phyloP scores from a whole-genome alignment of 2,797 vertebrate genomes.

The Acanthurus lineatus region DNA sequence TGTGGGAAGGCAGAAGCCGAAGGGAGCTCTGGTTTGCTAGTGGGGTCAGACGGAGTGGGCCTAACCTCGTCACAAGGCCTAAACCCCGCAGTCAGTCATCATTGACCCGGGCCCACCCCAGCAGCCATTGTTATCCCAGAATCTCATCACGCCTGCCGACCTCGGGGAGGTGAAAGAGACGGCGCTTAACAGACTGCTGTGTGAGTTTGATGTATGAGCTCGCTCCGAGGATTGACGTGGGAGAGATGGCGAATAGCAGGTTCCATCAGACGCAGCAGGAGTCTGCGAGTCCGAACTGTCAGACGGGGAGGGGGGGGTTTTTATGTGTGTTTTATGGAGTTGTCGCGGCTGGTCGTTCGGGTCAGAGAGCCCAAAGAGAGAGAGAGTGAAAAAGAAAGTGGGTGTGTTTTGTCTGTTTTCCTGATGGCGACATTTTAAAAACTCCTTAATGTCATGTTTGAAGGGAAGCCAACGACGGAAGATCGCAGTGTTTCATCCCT shows the following conservation, averaged over 20 bases:
- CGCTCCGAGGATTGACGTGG: conserved; percentile 67
- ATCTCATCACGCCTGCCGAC: conserved; percentile 58
- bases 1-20: conserved; percentile 18
- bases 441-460: conserved; percentile 46
- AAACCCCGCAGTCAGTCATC: conserved; percentile 73
- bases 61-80: conserved; percentile 68
- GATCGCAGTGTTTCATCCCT: conserved; percentile 39
- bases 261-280: conserved; percentile 50
- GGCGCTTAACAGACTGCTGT: conserved; percentile 48
- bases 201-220: conserved; percentile 76
- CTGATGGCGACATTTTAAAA: conserved; percentile 41
- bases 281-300: conserved; percentile 43
- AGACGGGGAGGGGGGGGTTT: not conserved
- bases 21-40: conserved; percentile 31
- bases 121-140: conserved; percentile 63
- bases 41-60: conserved; percentile 45
- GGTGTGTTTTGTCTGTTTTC: conserved; percentile 50
- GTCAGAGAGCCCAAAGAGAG: conserved; percentile 38
- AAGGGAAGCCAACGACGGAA: conserved; percentile 43
- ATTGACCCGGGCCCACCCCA: conserved; percentile 56
- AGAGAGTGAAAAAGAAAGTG: conserved; percentile 31
- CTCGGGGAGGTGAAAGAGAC: conserved; percentile 63
- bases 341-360: conserved; percentile 31
- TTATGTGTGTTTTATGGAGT: conserved; percentile 55
- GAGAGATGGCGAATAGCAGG: conserved; percentile 56